A percentile compares a stretch with the other conserved stretches of the same genome.
Evolutionary conservation across 2,113 vertebrate species (phyloP).

Genomic region (Gymnarchus niloticus): DNA sequence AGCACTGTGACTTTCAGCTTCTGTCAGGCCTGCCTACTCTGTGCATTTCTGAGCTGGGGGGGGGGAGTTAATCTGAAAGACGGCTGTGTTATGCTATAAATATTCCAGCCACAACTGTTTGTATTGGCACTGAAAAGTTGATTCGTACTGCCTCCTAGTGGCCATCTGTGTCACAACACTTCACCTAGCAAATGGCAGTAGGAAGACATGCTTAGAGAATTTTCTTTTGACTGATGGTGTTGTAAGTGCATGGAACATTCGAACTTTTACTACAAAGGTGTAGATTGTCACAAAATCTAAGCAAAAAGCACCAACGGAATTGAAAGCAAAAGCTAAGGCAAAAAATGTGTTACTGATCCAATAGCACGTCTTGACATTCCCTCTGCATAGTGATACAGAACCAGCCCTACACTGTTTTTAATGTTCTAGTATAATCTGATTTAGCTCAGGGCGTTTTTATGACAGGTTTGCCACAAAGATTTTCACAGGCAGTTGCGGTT

Average conservation of each 20-base stretch:
- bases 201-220: neutral
- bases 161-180: neutral
- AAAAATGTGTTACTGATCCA: neutral
- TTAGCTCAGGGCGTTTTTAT: neutral
- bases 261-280: neutral
- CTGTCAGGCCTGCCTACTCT: neutral
- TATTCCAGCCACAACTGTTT: neutral
- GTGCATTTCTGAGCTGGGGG: neutral
- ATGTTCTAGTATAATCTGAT: neutral
- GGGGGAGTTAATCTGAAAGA: neutral
- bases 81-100: neutral
- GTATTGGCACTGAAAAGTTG: neutral
- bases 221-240: neutral
- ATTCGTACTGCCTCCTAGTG: constrained; percentile 11
- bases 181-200: neutral
- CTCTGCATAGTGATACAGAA: neutral
- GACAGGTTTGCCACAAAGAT: neutral
- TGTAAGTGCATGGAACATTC: neutral
- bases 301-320: neutral
- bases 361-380: neutral
- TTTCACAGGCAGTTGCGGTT: neutral
- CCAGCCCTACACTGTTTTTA: neutral
- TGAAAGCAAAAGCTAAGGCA: neutral
- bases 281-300: neutral
- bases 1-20: neutral